Base-by-base conservation (phyloP, 2,113 vertebrate species). In the Cheirogaleus medius region DNA sequence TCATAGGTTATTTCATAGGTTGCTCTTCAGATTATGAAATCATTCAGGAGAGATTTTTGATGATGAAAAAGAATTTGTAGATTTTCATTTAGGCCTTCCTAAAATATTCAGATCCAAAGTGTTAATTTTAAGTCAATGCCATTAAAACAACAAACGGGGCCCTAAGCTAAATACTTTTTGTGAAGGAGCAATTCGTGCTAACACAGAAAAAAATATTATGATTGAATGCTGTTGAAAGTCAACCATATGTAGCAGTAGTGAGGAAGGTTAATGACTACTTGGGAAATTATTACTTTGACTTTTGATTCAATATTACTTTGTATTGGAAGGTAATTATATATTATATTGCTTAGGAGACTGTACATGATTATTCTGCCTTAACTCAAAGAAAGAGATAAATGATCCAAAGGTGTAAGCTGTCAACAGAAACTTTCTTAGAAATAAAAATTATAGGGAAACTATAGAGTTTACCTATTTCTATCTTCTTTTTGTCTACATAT, bases 241-340 rank as follows among this genome's bases (percentile, higher is more conserved):
- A 7, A 5, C n/a, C 56, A 23, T 13, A 32, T 0, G 0, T 37
- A 17, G 13, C 52, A 88, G 0, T 49, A 81, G 8, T 29, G 27
- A 90, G 34, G 1, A 66, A 74, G 27, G 6, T 49, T 54, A 54
- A 11, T 32, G 39, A 60, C 23, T 66, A 6, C 34, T 39, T 97
- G 27, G 29, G 4, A 86, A 86, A 96, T 90, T 60, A 56, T 39
- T 60, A 42, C 58, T 42, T 85, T 66, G 39, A 17, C 32, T 76
- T 97, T 84, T 64, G 58, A 85, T 66, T 89, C 80, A 91, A 1
- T 74, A 21, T 82, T 94, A 78, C 39, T 68, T 87, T 95, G 88
- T 56, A 7, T n/a, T 85, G 20, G 34, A 81, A 81, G 44, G 42
- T 78, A 60, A 69, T 73, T 25, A 69, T 20, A 69, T 90, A 58